Base-by-base conservation (phyloP, 2,797 vertebrate genomes). In the Borostomias antarcticus region DNA sequence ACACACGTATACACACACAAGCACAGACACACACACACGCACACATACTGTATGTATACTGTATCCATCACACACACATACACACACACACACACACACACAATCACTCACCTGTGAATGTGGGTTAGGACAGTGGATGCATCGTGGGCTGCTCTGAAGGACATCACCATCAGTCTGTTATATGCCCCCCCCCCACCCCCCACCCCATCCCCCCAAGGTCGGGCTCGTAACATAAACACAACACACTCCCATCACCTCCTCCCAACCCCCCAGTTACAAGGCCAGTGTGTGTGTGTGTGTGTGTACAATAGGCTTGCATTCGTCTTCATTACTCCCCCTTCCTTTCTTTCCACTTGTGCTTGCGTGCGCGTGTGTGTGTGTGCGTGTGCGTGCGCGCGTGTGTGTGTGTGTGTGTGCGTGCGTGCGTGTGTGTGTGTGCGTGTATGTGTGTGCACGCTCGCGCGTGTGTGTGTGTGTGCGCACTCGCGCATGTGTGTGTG, bases 21-120 rank as follows among this genome's bases (percentile, higher is more conserved):
- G 93, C 95, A 0, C 94, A 94, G 58, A 94, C 91, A 70, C 92
- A 91, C 76, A 95, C 94, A 84, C 94, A 95, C 9, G 89, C 81
- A 8, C 94, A 94, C 17, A 93, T 74, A 64, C 91, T 93, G n/a
- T n/a, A n/a, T n/a, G n/a, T n/a, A n/a, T n/a, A n/a, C n/a, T n/a
- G n/a, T n/a, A n/a, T n/a, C n/a, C n/a, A n/a, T n/a, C 37, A 90
- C 89, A 13, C 93, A 94, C 94, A 62, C 8, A 62, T 9, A 35
- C n/a, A 59, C n/a, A 60, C 40, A 66, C 50, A 58, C n/a, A 66
- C 30, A 62, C 19, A 37, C 15, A 64, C 17, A 47, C 35, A 65
- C 28, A n/a, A n/a, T n/a, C n/a, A n/a, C 37, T 19, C 1, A 58
- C 62, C 58, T 59, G 35, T 37, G 35, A 1, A 37, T 37, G 35